phyloP scores from a whole-genome alignment of 2,888 invertebrate genomes.

The Cephus runcator region DNA sequence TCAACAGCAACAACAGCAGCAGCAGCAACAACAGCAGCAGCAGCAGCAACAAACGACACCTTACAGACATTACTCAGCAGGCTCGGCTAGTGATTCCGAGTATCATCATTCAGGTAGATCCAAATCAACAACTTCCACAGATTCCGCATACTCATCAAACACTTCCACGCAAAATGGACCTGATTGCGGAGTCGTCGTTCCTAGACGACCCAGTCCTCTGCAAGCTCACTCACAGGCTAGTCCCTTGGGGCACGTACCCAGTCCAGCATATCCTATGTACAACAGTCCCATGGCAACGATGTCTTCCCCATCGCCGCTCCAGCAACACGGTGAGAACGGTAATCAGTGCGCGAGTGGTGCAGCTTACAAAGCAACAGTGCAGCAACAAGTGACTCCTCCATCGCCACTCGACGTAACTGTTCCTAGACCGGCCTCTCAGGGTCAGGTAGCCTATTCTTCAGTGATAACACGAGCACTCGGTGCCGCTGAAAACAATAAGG shows the following conservation, averaged over 20 bases:
- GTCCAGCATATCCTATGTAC: constrained; percentile 86
- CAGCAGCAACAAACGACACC: constrained; percentile 66
- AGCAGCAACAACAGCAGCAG: constrained; percentile 30
- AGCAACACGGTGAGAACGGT: constrained; percentile 70
- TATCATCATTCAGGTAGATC: constrained; percentile 70
- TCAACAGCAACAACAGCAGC: constrained; percentile 64
- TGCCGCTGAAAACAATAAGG: constrained; percentile 69
- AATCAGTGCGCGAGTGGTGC: constrained; percentile 50
- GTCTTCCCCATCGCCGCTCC: constrained; percentile 73
- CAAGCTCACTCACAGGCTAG: constrained; percentile 79
- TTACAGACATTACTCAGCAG: constrained; percentile 75
- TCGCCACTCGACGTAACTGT: constrained; percentile 79
- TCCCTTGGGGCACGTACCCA: constrained; percentile 79
- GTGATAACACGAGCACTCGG: constrained; percentile 82
- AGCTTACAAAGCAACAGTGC: constrained; percentile 43
- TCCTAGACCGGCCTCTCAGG: constrained; percentile 72
- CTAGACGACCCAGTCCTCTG: constrained; percentile 76
- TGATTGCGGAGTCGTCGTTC: constrained; percentile 72
- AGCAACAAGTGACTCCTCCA: constrained; percentile 69
- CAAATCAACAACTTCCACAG: constrained; percentile 73
- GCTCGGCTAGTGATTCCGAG: constrained; percentile 71
- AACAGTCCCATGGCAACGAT: constrained; percentile 84
- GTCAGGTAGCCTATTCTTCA: constrained; percentile 82
- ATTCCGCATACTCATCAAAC: constrained; percentile 73
- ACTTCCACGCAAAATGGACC: constrained; percentile 74